Evolutionary conservation across 2,113 vertebrate genomes (phyloP).

Genomic region (Tauraco erythrolophus): DNA sequence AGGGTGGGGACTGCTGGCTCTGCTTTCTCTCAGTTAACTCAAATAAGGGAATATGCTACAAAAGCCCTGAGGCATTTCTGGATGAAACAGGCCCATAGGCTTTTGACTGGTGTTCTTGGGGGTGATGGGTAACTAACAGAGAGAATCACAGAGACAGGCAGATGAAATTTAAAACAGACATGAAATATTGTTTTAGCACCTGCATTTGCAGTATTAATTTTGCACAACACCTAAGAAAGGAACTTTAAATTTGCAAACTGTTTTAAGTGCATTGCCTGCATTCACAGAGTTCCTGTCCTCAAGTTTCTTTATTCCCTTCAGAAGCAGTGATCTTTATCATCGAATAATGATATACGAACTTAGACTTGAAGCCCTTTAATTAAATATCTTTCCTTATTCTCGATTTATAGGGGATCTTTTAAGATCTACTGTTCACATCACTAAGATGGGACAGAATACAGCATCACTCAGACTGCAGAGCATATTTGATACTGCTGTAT

Average conservation of each 20-base stretch:
- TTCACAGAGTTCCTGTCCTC: background rate
- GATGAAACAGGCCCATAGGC: background rate
- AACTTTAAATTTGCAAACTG: background rate
- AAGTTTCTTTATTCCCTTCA: background rate
- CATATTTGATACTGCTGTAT: background rate
- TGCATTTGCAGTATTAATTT: background rate
- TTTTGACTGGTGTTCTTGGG: background rate
- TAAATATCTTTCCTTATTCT: background rate
- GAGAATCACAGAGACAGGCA: background rate
- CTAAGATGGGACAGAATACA: background rate
- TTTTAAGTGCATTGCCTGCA: background rate
- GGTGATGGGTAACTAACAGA: background rate
- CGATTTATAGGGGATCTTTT: background rate
- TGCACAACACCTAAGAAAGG: background rate
- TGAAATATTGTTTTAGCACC: background rate
- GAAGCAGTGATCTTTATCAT: background rate
- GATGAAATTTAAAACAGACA: background rate
- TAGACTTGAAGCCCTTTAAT: background rate
- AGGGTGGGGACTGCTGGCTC: background rate
- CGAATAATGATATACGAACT: background rate
- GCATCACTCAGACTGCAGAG: background rate
- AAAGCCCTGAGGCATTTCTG: background rate
- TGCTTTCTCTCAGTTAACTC: background rate
- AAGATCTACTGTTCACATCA: background rate
- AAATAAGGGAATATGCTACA: background rate